Conservation (phyloP, 1,140 invertebrate genomes). For the Glossosoma conforme region DNA sequence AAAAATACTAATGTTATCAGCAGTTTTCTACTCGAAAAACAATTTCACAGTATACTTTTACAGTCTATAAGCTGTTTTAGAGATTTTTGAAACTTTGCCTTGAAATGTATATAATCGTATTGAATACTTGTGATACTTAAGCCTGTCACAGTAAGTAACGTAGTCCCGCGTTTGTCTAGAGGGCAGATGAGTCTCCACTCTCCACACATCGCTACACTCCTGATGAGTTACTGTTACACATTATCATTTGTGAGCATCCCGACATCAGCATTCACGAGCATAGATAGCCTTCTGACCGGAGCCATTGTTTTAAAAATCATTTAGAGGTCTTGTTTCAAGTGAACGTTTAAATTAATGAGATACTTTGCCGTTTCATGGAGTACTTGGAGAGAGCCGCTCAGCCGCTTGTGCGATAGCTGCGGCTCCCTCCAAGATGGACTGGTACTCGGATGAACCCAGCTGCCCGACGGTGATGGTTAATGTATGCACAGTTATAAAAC, state of each 20-base stretch:
- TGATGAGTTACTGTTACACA: too few species aligned
- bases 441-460: not conserved
- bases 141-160: constrained; percentile 20
- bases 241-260: too few species aligned
- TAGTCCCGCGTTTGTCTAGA: not conserved
- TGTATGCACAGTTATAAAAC: constrained; percentile 30
- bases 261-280: too few species aligned
- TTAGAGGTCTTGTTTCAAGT: too few species aligned
- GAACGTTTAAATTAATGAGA: too few species aligned
- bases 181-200: constrained; percentile 14
- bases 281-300: too few species aligned
- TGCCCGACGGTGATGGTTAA: constrained; percentile 10
- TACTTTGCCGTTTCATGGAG: too few species aligned
- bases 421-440: too few species aligned
- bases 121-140: constrained; percentile 28
- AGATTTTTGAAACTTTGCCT: constrained; percentile 27
- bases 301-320: too few species aligned
- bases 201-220: too few species aligned
- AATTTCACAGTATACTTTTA: constrained; percentile 26
- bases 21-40: constrained; percentile 21
- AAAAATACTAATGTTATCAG: constrained; percentile 24
- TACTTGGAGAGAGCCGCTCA: too few species aligned
- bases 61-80: constrained; percentile 21
- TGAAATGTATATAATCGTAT: constrained; percentile 28
- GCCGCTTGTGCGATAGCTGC: too few species aligned